A percentile compares a stretch with the other conserved stretches of the same genome.
phyloP scores from a whole-genome alignment of 2,113 vertebrate genomes.

The Gasterosteus nipponicus region DNA sequence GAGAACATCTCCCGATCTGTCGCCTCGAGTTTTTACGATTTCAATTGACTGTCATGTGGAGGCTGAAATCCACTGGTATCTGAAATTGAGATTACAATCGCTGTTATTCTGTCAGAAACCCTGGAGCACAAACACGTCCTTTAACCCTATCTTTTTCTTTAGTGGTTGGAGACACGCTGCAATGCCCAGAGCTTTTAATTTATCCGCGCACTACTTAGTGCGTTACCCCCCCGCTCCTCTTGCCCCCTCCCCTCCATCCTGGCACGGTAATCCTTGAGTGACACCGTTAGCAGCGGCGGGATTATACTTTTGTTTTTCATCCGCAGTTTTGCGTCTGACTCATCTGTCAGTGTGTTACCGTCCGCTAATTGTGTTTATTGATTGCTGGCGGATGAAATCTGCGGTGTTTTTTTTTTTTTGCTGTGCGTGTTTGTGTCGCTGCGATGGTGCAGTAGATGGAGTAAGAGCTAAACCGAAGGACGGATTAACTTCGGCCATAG shows the following conservation, averaged over 20 bases:
- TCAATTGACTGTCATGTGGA: conserved; percentile 31
- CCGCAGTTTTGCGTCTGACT: conserved; percentile 60
- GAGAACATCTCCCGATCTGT: conserved; percentile 34
- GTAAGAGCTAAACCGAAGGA: conserved; percentile 40
- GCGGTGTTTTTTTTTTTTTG: neutral
- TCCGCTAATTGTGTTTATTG: conserved; percentile 49
- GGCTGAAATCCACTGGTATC: conserved; percentile 30
- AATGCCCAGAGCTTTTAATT: conserved; percentile 62
- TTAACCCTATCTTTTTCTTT: conserved; percentile 20
- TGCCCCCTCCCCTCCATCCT: conserved; percentile 31
- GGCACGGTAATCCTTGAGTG: conserved; percentile 79
- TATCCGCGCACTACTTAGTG: conserved; percentile 67
- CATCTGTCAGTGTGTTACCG: conserved; percentile 46
- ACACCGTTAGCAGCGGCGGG: conserved; percentile 75
- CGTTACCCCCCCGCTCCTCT: conserved; percentile 64
- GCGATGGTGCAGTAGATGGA: conserved; percentile 59
- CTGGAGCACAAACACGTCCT: conserved; percentile 25
- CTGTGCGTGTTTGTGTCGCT: neutral
- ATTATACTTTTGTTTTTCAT: conserved; percentile 78
- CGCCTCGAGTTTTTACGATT: conserved; percentile 24
- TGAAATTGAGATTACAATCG: conserved; percentile 57
- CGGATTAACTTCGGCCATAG: conserved; percentile 63
- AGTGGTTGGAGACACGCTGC: conserved; percentile 10
- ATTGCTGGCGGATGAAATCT: conserved; percentile 25
- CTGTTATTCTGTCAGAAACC: conserved; percentile 24